A percentile compares a stretch with the other conserved stretches of the same genome.
These are phyloP conservation scores for Sceloporus tristichus DNA, from an alignment of 2,113 vertebrate genomes.

Conservation along the genomic window DNA sequence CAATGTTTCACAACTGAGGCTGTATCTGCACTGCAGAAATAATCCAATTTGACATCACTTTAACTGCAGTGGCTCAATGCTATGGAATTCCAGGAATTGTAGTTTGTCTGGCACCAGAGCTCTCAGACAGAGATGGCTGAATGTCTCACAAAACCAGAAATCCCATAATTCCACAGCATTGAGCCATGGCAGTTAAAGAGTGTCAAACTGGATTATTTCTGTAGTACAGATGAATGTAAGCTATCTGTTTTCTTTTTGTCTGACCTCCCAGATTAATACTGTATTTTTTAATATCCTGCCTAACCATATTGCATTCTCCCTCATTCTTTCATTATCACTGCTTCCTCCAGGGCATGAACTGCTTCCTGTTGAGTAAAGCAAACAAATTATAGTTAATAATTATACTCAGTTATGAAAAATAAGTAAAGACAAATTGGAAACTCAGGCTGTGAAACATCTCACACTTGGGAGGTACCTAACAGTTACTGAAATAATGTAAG, in stretches of 20 bases:
- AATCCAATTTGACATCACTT: too few species aligned
- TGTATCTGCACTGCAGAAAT: too few species aligned
- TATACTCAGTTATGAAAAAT: background rate
- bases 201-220: too few species aligned
- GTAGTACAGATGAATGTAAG: background rate
- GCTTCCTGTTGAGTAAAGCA: background rate
- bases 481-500: slow-evolving; percentile 3
- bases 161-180: too few species aligned
- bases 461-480: background rate
- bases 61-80: too few species aligned
- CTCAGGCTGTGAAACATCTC: background rate
- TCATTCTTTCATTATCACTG: too few species aligned
- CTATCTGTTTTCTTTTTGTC: background rate
- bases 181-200: too few species aligned
- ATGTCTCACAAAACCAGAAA: too few species aligned
- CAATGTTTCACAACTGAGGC: too few species aligned
- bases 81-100: too few species aligned
- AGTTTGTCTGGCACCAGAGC: too few species aligned
- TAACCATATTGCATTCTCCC: background rate
- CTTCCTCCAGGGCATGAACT: background rate
- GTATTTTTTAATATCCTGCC: background rate
- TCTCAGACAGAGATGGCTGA: too few species aligned
- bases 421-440: background rate
- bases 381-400: background rate
- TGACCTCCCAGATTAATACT: background rate